These are phyloP conservation scores for Anoplopoma fimbria DNA, from an alignment of 2,113 vertebrate genomes.

Conservation along the genomic window DNA sequence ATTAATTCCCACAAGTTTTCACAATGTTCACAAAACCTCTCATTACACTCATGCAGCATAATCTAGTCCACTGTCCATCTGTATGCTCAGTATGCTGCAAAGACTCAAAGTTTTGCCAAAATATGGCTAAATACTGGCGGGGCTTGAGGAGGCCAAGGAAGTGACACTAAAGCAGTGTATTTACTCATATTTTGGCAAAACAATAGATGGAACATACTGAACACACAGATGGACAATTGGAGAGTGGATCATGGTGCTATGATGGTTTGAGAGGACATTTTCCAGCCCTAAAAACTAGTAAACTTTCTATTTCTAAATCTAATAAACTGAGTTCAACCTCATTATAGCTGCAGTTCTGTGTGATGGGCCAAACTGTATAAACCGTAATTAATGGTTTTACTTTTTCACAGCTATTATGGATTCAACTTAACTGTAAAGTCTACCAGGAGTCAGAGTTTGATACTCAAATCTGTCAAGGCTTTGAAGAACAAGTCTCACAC, in stretches of 20 bases:
- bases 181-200: conserved; percentile 35
- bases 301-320: neutral
- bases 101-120: neutral
- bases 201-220: conserved; percentile 1
- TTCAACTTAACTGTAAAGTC: neutral
- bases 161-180: conserved; percentile 2
- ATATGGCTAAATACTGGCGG: conserved; percentile 8
- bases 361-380: neutral
- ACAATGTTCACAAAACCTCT: neutral
- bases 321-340: neutral
- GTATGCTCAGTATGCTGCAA: conserved; percentile 20
- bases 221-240: conserved; percentile 28
- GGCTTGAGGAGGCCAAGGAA: conserved; percentile 16
- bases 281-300: neutral
- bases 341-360: neutral
- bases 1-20: neutral
- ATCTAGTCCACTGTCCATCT: conserved; percentile 23
- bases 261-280: neutral
- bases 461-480: neutral
- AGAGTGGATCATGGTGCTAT: neutral
- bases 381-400: neutral
- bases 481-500: neutral
- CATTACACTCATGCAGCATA: neutral
- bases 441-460: neutral
- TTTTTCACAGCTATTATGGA: neutral